Base-by-base conservation (phyloP, 2,797 vertebrate genomes). In the Syngnathus acus region DNA sequence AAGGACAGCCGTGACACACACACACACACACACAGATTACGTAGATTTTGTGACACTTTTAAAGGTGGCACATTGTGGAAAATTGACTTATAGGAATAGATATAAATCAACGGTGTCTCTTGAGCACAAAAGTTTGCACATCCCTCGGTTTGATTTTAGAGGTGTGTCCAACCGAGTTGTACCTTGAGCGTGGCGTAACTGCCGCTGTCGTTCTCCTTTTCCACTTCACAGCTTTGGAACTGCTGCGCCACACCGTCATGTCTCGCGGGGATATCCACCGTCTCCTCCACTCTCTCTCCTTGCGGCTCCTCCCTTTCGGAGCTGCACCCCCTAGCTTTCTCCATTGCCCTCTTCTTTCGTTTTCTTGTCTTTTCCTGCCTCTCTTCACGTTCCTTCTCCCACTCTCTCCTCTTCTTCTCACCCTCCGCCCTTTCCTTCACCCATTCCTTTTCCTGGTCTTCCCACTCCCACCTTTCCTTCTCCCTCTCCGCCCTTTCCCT, bases 121-220 rank as follows among this genome's bases (percentile, higher is more conserved):
- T 14, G 47, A 48, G 47, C 47, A 16, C 50, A 51, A 51, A 51
- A n/a, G 7, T 51, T 51, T 51, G 19, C 50, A 19, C 19, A 50
- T n/a, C 17, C 19, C 13, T 19, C 2, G 1, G 57, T 47, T 39
- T 48, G 32, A 60, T 47, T 37, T 10, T 4, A 26, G 19, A 40
- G 6, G 40, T 10, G 62, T 60, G 39, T 21, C n/a, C n/a, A 43
- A 54, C 57, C 38, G 55, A 59, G 61, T 23, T 32, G 21, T 86
- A 96, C 95, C 93, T 92, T 89, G 71, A 97, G 84, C 60, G 86
- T 76, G 79, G 84, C 75, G 82, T 95, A 94, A 82, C 91, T 90
- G 71, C 89, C 54, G 75, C 58, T 65, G 67, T 93, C 74, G 17
- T 88, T 82, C 68, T 67, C 70, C 0, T 89, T 88, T 74, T 88